These are phyloP conservation scores for Picathartes gymnocephalus DNA, from an alignment of 2,113 vertebrate genomes.

Conservation along the genomic window DNA sequence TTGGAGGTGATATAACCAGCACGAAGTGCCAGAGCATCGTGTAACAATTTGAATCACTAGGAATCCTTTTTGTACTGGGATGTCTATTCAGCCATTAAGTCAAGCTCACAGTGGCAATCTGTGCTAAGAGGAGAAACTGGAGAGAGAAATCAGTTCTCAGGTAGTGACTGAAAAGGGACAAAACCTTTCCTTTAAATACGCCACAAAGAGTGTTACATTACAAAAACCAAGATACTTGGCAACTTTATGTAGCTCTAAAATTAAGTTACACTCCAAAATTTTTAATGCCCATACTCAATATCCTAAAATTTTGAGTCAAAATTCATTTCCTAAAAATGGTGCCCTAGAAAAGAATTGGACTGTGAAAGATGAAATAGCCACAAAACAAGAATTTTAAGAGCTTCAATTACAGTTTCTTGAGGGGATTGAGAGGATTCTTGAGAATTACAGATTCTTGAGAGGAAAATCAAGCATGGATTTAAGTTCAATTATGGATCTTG, in stretches of 20 bases:
- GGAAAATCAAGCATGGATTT: background rate
- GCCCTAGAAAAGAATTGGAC: background rate
- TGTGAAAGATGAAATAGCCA: background rate
- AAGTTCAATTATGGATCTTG: background rate
- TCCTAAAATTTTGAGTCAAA: background rate
- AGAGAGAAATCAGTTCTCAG: background rate
- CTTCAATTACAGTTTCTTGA: background rate
- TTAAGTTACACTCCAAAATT: background rate
- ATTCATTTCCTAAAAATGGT: background rate
- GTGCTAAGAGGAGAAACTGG: background rate
- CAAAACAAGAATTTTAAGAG: background rate
- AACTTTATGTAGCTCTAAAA: background rate
- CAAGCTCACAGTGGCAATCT: background rate
- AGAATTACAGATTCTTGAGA: background rate
- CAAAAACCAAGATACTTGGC: background rate
- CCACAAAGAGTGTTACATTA: background rate
- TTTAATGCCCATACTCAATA: background rate
- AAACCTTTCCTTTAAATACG: background rate
- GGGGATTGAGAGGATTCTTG: too few species aligned
- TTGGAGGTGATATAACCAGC: constrained; percentile 26
- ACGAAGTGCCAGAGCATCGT: constrained; percentile 22
- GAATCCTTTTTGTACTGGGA: background rate
- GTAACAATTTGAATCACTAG: constrained; percentile 3
- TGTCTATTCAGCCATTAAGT: constrained; percentile 17
- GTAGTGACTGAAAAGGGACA: background rate